Evolutionary conservation across 2,888 invertebrate genomes (phyloP).

Genomic region (Leptinotarsa haldemani): DNA sequence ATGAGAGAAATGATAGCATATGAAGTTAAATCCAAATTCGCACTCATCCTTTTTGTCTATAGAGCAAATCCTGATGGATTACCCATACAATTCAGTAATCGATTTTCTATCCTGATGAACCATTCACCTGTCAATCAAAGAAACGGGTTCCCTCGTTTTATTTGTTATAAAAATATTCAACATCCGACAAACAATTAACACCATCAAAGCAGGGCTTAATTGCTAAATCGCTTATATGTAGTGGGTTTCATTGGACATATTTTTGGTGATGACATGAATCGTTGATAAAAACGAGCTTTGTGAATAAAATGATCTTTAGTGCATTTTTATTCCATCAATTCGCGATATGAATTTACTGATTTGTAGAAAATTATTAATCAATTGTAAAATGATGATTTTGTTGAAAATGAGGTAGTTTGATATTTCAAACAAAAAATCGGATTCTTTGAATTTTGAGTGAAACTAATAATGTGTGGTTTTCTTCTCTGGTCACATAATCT

Average conservation of each 20-base stretch:
- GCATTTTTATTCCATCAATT: too few relatives aligned
- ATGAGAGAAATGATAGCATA: constrained; percentile 5
- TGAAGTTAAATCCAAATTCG: not conserved
- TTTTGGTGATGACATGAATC: not conserved
- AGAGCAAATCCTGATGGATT: not conserved
- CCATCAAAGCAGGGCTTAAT: not conserved
- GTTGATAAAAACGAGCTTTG: not conserved
- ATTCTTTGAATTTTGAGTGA: too few relatives aligned
- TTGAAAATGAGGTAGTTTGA: too few relatives aligned
- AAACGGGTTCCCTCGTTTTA: not conserved
- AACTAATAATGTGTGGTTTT: too few relatives aligned
- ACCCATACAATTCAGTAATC: not conserved
- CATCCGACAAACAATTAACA: not conserved
- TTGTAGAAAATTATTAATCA: too few relatives aligned
- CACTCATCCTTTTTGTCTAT: constrained; percentile 17
- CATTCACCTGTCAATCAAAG: constrained; percentile 13
- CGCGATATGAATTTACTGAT: too few relatives aligned
- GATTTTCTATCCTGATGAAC: constrained; percentile 1
- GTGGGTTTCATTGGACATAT: not conserved
- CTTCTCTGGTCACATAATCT: too few relatives aligned
- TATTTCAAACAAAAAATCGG: too few relatives aligned
- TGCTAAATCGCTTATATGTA: not conserved
- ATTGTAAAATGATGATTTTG: too few relatives aligned
- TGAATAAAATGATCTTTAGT: too few relatives aligned
- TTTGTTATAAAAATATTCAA: constrained; percentile 12